Evolutionary conservation across 2,888 invertebrate species (phyloP), one percentile per base, ranked within the genome.

Genomic region (Eilema depressum): DNA sequence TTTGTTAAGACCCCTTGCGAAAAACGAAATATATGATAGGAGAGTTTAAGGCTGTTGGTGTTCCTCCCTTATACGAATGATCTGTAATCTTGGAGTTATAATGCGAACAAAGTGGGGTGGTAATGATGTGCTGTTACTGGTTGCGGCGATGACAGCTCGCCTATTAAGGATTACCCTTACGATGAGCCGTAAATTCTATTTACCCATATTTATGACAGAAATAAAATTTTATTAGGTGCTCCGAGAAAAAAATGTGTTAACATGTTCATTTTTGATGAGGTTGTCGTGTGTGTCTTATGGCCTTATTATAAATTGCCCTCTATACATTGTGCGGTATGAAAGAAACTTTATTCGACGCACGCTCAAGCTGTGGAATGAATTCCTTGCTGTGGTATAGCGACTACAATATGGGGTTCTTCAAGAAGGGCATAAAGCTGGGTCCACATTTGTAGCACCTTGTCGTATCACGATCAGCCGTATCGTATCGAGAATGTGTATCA

Each of bases 11-110:
- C 25, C 88, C 79, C 25, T 79, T 71, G 80, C 82, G 81, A 78
- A 75, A 73, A 84, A 66, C 30, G 33, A 60, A 72, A 67, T 70
- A n/a, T 72, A 69, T 23, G 62, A 12, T 17, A 53, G 11, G 17
- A 25, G 5, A 79, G 88, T 74, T 86, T 85, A 65, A 53, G 11
- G 14, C 72, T 68, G 30, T 70, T 73, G 64, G 53, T 69, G 83
- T 85, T 66, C 59, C 63, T 75, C 90, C 91, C 92, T 89, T 83
- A 86, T 85, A 83, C 78, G 78, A 77, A 86, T 91, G 91, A 92
- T 93, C 90, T 91, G 88, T 94, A 93, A 93, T 93, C 92, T 94
- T 92, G 86, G 86, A 89, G 90, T 91, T 90, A 89, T 89, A 88
- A 88, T 85, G 83, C 73, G 78, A 82, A 85, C 87, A 82, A 85